A percentile compares a stretch with the other conserved stretches of the same genome.
Conservation (phyloP, 2,113 vertebrate species). For the Eulacestoma nigropectus region DNA sequence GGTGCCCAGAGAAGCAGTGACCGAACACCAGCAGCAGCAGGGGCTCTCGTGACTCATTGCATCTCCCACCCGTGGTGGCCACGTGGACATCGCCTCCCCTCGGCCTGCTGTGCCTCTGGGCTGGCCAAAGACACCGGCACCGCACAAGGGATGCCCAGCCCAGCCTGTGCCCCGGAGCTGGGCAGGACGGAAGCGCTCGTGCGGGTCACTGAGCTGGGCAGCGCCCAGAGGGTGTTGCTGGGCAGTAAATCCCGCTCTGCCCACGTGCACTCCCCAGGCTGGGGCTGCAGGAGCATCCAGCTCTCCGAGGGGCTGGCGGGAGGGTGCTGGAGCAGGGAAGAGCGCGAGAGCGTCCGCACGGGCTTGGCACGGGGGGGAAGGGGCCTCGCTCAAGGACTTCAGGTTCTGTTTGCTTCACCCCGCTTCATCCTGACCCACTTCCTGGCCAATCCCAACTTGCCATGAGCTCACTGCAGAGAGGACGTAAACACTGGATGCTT, state of each 20-base stretch:
- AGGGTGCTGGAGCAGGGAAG: neutral
- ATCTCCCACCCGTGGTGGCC: neutral
- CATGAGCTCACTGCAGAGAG: neutral
- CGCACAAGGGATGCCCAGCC: too few species aligned
- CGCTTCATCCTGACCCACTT: neutral
- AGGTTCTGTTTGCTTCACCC: neutral
- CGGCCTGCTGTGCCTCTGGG: neutral
- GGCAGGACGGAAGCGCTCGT: rapidly evolving
- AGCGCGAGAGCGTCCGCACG: rapidly evolving
- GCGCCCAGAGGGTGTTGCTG: neutral
- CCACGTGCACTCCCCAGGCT: rapidly evolving
- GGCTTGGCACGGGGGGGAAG: rapidly evolving
- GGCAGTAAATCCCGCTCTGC: neutral
- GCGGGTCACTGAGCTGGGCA: rapidly evolving
- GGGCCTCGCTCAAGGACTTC: neutral
- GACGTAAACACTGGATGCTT: neutral
- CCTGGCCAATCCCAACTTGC: neutral
- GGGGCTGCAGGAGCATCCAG: neutral
- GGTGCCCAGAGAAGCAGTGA: neutral
- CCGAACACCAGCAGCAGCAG: rapidly evolving
- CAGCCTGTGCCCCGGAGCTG: neutral
- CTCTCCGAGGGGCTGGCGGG: neutral
- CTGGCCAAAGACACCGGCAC: neutral
- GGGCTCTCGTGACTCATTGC: neutral
- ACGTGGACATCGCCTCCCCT: rapidly evolving